These are phyloP conservation scores for Pegoplata infirma DNA, from an alignment of 2,888 invertebrate species.

Conservation along the genomic window DNA sequence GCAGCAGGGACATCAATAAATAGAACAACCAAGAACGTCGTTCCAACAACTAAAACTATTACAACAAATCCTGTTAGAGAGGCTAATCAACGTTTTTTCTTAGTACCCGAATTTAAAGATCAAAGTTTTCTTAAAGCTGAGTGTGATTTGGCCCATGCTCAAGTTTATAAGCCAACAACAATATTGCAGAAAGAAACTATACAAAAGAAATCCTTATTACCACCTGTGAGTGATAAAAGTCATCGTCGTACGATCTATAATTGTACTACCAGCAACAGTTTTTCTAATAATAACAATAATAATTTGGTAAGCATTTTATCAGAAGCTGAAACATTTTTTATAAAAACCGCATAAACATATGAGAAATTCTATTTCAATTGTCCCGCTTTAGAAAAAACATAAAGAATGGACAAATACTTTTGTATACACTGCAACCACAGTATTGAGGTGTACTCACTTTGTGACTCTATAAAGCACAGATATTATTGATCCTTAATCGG, in stretches of 20 bases:
- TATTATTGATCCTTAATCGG: no score
- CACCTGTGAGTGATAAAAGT: conserved; percentile 35
- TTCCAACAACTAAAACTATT: conserved; percentile 54
- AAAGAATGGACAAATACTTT: no score
- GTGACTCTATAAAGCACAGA: no score
- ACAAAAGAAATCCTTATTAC: conserved; percentile 39
- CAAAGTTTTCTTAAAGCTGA: conserved; percentile 76
- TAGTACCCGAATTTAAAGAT: conserved; percentile 74
- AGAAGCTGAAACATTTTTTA: no score
- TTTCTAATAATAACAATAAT: conserved; percentile 62
- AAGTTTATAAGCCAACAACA: conserved; percentile 66
- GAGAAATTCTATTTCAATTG: no score
- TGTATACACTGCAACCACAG: no score
- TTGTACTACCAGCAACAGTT: conserved; percentile 56
- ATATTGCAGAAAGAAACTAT: conserved; percentile 31
- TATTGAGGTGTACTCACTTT: no score
- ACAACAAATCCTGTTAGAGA: conserved; percentile 72
- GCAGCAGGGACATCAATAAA: conserved; percentile 37
- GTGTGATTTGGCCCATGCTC: conserved; percentile 77
- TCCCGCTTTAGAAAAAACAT: no score
- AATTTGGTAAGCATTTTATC: conserved; percentile 56
- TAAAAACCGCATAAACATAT: no score
- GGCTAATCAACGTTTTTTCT: conserved; percentile 73
- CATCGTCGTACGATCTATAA: conserved; percentile 62
- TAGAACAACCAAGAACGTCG: conserved; percentile 40